phyloP scores from a whole-genome alignment of 2,113 vertebrate genomes.

The Calypte anna region DNA sequence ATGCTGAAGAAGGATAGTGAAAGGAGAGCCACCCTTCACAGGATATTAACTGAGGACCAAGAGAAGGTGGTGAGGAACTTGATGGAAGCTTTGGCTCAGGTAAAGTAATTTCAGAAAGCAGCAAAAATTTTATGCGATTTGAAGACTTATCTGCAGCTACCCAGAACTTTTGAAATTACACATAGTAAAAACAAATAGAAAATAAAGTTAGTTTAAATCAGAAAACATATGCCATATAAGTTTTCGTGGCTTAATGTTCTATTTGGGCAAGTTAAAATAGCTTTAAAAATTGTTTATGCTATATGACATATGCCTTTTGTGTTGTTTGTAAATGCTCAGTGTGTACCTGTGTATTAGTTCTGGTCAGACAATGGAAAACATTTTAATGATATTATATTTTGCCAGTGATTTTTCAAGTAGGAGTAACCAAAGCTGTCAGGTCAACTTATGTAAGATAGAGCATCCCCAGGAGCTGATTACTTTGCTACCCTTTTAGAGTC shows the following conservation, averaged over 20 bases:
- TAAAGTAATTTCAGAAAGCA: constrained; percentile 42
- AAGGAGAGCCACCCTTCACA: constrained; percentile 92
- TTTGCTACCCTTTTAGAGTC: background rate
- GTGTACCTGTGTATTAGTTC: background rate
- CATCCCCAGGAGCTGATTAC: background rate
- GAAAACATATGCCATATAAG: background rate
- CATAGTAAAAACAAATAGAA: background rate
- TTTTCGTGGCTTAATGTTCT: background rate
- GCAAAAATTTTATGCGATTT: background rate
- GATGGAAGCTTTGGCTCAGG: constrained; percentile 91
- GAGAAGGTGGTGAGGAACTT: constrained; percentile 93
- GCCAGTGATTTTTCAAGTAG: background rate
- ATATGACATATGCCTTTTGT: background rate
- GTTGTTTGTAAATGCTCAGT: background rate
- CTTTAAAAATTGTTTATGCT: background rate
- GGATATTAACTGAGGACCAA: constrained; percentile 92
- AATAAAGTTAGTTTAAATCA: background rate
- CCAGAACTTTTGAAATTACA: background rate
- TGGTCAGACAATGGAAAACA: background rate
- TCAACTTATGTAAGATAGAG: background rate
- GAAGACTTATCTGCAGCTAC: background rate
- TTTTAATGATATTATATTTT: background rate
- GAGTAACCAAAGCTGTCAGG: background rate
- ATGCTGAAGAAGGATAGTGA: constrained; percentile 97
- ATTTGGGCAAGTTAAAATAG: background rate